Percentiles rank a stretch among this genome's conserved stretches.
Conservation (phyloP, 2,797 vertebrate species). For the Mormyrops attenuatus region DNA sequence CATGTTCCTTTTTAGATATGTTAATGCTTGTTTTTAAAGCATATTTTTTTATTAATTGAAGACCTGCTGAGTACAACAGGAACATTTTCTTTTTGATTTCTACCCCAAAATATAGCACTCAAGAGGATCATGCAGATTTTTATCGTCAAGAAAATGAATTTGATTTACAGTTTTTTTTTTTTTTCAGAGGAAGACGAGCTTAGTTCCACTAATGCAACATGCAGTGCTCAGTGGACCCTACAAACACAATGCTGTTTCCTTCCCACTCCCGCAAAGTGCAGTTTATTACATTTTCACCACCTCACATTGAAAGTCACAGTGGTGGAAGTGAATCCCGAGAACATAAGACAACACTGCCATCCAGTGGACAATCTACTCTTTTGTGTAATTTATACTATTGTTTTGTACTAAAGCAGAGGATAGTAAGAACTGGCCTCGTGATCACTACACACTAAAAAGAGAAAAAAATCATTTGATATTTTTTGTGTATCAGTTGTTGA, state of each 20-base stretch:
- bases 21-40: background rate
- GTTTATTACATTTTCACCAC: constrained; percentile 18
- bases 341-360: constrained; percentile 16
- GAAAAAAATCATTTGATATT: background rate
- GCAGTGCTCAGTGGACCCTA: constrained; percentile 19
- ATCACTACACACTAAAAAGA: background rate
- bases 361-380: constrained; percentile 10
- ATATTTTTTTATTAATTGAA: constrained; percentile 1
- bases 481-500: background rate
- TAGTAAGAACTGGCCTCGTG: background rate
- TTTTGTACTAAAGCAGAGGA: background rate
- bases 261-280: constrained; percentile 14
- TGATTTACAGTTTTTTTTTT: background rate
- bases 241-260: constrained; percentile 19
- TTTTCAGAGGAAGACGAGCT: background rate
- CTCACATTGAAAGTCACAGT: constrained; percentile 4
- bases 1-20: background rate
- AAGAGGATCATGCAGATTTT: background rate
- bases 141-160: constrained; percentile 10
- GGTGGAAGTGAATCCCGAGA: background rate
- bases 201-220: constrained; percentile 7
- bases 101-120: background rate
- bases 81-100: constrained; percentile 5
- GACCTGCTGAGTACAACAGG: background rate
- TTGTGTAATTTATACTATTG: background rate